These are phyloP conservation scores for Eristalinus aeneus DNA, from an alignment of 2,888 invertebrate species.

Conservation along the genomic window DNA sequence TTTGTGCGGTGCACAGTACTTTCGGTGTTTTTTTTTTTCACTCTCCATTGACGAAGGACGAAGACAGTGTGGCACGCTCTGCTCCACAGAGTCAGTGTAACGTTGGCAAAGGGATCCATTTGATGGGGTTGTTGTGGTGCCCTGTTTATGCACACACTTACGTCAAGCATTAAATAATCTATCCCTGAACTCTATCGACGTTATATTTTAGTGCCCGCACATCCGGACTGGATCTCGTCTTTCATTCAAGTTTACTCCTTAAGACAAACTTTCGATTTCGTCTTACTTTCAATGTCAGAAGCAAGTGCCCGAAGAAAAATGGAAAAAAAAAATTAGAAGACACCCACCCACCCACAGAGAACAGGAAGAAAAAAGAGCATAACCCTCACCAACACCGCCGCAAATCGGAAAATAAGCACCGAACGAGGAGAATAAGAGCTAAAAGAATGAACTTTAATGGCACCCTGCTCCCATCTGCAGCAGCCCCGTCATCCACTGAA, in stretches of 20 bases:
- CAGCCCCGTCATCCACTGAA: slow-evolving; percentile 39
- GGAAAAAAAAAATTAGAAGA: background rate
- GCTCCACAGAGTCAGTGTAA: background rate
- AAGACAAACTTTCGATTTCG: slow-evolving; percentile 67
- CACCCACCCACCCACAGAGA: background rate
- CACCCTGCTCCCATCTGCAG: slow-evolving; percentile 15
- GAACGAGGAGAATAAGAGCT: slow-evolving; percentile 9
- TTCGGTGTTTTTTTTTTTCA: slow-evolving; percentile 36
- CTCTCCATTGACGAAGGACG: slow-evolving; percentile 26
- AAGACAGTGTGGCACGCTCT: background rate
- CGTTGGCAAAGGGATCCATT: slow-evolving; percentile 23
- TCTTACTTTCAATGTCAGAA: slow-evolving; percentile 17
- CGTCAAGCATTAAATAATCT: slow-evolving; percentile 53
- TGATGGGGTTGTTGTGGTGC: slow-evolving; percentile 28
- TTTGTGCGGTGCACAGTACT: slow-evolving; percentile 1
- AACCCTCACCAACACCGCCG: slow-evolving; percentile 2
- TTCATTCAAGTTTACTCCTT: slow-evolving; percentile 28
- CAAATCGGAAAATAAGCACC: background rate
- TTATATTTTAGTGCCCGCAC: slow-evolving; percentile 25
- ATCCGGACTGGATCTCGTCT: background rate
- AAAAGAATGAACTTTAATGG: slow-evolving; percentile 67
- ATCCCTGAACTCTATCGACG: slow-evolving; percentile 54
- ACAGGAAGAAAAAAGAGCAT: slow-evolving; percentile 13
- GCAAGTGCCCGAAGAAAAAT: background rate
- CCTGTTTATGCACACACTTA: slow-evolving; percentile 55